Conservation (phyloP, 2,888 invertebrate genomes). For the Troglohyphantes excavatus region DNA sequence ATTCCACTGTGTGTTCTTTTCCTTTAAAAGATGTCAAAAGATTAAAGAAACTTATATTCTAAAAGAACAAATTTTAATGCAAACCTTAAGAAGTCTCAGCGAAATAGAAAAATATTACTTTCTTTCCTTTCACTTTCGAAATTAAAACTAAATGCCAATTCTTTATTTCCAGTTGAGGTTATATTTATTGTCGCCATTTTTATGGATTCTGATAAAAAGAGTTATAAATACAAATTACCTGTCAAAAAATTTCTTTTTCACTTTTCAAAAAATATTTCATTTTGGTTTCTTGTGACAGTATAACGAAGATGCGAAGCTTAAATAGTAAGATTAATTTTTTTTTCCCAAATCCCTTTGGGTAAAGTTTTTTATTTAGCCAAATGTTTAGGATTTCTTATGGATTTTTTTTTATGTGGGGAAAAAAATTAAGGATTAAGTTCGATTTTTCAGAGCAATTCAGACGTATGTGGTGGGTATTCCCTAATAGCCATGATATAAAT, state of each 20-base stretch:
- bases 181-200: slow-evolving; percentile 26
- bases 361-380: background rate
- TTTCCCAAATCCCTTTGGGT: background rate
- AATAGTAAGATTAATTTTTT: slow-evolving; percentile 44
- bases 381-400: too few relatives aligned
- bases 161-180: slow-evolving; percentile 18
- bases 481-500: background rate
- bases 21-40: background rate
- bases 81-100: slow-evolving; percentile 2
- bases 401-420: background rate
- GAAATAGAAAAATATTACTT: background rate
- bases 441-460: background rate
- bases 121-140: slow-evolving; percentile 1
- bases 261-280: slow-evolving; percentile 5
- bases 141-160: slow-evolving; percentile 34
- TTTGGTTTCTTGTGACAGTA: slow-evolving; percentile 23
- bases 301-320: slow-evolving; percentile 31
- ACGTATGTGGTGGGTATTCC: background rate
- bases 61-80: background rate
- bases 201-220: slow-evolving; percentile 39
- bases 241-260: slow-evolving; percentile 37
- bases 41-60: too few relatives aligned
- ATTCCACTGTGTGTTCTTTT: background rate
- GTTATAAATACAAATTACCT: slow-evolving; percentile 66
- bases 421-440: background rate